These are phyloP conservation scores for Pithys albifrons DNA, from an alignment of 2,113 vertebrate species.

Conservation along the genomic window DNA sequence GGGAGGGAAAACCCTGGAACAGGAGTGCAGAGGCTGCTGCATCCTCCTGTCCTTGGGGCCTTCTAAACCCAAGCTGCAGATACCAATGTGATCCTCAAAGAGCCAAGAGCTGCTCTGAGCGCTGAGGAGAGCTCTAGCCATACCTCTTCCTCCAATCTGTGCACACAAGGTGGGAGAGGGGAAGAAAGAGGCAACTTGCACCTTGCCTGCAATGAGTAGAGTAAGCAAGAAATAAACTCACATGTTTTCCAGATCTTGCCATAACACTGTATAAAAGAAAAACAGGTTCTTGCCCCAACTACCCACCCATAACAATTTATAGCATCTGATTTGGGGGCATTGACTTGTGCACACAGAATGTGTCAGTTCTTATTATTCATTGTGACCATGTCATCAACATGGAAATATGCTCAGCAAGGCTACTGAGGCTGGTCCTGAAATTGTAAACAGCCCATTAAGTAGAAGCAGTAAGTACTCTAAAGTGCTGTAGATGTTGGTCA, in stretches of 20 bases:
- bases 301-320: conserved; percentile 17
- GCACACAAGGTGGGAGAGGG: fast-evolving
- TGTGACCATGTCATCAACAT: conserved; percentile 36
- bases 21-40: background rate
- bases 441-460: conserved; percentile 43
- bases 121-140: background rate
- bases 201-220: background rate
- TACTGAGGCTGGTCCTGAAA: background rate
- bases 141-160: background rate
- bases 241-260: background rate
- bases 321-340: conserved; percentile 6
- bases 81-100: background rate
- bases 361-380: conserved; percentile 37
- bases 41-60: background rate
- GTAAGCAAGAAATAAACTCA: background rate
- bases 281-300: background rate
- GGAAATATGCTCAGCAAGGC: conserved; percentile 27
- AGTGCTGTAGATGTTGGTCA: conserved; percentile 13
- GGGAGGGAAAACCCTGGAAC: background rate
- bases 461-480: conserved; percentile 35
- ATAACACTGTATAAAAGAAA: background rate
- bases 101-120: background rate
- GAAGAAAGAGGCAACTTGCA: background rate
- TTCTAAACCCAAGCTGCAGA: background rate
- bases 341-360: conserved; percentile 24